Percentiles rank a stretch among this genome's conserved stretches.
These are phyloP conservation scores for Denticeps clupeoides DNA, from an alignment of 2,797 vertebrate species.

Conservation along the genomic window DNA sequence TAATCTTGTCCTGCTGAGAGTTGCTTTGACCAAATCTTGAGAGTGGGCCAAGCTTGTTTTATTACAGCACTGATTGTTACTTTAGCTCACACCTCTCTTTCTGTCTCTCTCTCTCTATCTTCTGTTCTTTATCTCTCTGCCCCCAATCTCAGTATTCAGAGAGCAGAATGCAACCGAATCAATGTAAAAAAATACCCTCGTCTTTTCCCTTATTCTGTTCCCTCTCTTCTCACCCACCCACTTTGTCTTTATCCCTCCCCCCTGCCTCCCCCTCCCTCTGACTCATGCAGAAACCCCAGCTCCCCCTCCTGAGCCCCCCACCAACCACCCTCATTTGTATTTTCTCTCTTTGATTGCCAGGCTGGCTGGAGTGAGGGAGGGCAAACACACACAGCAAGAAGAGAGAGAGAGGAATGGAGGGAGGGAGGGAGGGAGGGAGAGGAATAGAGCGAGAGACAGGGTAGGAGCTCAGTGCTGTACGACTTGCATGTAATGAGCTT, in stretches of 20 bases:
- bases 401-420: conserved; percentile 24
- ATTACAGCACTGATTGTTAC: too few relatives aligned
- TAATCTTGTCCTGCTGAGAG: too few relatives aligned
- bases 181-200: conserved; percentile 29
- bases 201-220: conserved; percentile 3
- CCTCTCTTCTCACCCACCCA: conserved; percentile 44
- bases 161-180: conserved; percentile 51
- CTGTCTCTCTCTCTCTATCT: conserved; percentile 21
- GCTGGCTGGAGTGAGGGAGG: conserved; percentile 19
- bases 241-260: conserved; percentile 26
- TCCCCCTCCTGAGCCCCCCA: too few relatives aligned
- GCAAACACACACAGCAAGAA: not conserved
- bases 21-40: too few relatives aligned
- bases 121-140: not conserved
- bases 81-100: conserved; percentile 8
- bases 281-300: conserved; percentile 63
- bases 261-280: conserved; percentile 41
- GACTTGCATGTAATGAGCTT: conserved; percentile 58
- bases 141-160: conserved; percentile 49
- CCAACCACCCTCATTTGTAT: conserved; percentile 53
- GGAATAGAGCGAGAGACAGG: not conserved
- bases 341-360: conserved; percentile 60
- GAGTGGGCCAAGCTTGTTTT: too few relatives aligned
- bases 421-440: conserved; percentile 9
- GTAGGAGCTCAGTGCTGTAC: conserved; percentile 30